Evolutionary conservation across 2,113 vertebrate genomes (phyloP).

Genomic region (Corynorhinus townsendii): DNA sequence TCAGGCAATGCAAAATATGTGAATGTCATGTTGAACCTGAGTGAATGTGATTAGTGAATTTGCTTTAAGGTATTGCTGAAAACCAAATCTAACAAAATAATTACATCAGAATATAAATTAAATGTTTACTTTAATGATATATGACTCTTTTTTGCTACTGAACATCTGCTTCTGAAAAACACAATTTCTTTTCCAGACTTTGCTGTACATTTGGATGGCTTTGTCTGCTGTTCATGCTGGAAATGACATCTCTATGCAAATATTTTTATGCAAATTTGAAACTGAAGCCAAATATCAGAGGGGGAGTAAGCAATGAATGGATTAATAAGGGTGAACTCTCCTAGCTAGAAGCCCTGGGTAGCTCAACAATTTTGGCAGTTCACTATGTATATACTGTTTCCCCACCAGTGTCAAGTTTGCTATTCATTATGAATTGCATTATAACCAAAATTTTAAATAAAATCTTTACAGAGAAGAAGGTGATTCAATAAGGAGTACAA

Average conservation of each 20-base stretch:
- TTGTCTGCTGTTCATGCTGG: conserved; percentile 11
- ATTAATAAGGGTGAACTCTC: background rate
- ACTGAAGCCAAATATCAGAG: background rate
- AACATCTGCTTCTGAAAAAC: conserved; percentile 10
- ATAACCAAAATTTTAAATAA: background rate
- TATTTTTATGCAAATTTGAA: conserved; percentile 19
- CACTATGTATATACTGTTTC: background rate
- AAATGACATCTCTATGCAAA: conserved; percentile 30
- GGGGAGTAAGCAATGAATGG: background rate
- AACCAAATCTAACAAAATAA: conserved; percentile 25
- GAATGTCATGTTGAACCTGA: background rate
- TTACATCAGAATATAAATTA: conserved; percentile 8
- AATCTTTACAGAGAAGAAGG: background rate
- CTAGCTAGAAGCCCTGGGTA: background rate
- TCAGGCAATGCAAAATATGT: background rate
- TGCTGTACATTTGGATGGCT: conserved; percentile 11
- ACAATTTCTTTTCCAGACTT: background rate
- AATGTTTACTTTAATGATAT: conserved; percentile 34
- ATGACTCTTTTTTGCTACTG: background rate
- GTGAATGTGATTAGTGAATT: background rate
- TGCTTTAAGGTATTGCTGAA: background rate
- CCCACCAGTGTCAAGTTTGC: background rate
- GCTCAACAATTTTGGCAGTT: background rate
- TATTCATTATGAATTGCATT: background rate
- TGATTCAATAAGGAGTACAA: background rate